These are phyloP conservation scores for Macrotus californicus DNA, from an alignment of 2,113 vertebrate species.

Conservation along the genomic window DNA sequence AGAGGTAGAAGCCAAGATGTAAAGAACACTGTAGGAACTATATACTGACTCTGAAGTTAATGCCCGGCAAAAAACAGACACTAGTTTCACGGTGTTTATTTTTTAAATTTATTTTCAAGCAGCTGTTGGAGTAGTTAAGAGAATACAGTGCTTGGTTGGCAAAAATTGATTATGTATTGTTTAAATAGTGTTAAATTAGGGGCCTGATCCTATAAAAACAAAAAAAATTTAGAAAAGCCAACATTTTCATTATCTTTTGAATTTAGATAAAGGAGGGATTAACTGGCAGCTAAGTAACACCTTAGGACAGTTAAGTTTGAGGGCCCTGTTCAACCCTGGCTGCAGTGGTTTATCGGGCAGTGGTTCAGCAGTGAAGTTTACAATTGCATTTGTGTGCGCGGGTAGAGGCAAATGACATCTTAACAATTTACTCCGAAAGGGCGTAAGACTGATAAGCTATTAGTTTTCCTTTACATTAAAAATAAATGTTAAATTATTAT, in stretches of 20 bases:
- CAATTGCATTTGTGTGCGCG: background rate
- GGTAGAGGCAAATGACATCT: background rate
- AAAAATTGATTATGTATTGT: background rate
- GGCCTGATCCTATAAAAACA: background rate
- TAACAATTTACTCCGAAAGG: background rate
- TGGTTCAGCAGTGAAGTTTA: background rate
- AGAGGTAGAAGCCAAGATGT: background rate
- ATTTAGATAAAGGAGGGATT: background rate
- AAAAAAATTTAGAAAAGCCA: background rate
- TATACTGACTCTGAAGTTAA: background rate
- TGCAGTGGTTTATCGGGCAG: background rate
- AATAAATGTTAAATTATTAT: background rate
- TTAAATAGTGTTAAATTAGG: background rate
- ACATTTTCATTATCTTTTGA: background rate
- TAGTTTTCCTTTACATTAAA: background rate
- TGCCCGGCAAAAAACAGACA: background rate
- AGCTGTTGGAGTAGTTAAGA: slow-evolving; percentile 9
- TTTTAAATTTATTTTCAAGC: background rate
- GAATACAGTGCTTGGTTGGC: background rate
- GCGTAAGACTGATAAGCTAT: background rate
- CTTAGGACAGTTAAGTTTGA: background rate
- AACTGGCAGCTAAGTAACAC: background rate
- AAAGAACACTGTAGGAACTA: background rate
- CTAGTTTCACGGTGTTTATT: background rate
- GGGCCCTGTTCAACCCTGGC: background rate